Conservation (phyloP, 2,797 vertebrate species). For the Antrozous pallidus region DNA sequence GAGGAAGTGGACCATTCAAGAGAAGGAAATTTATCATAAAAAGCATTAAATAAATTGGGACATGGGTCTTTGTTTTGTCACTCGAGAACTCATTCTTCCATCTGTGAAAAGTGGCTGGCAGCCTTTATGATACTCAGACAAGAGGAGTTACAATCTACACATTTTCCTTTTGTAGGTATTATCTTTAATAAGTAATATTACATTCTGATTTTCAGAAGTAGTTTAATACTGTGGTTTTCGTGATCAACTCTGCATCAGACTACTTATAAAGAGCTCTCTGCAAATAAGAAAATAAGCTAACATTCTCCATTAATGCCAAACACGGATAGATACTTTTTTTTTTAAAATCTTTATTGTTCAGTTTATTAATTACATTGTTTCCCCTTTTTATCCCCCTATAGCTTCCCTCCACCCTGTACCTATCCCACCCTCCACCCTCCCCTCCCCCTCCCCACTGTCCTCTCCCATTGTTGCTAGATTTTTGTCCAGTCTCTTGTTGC, state of each 20-base stretch:
- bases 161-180: slow-evolving; percentile 27
- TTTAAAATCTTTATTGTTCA: too few relatives aligned
- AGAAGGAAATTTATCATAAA: background rate
- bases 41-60: background rate
- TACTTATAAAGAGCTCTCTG: slow-evolving; percentile 1
- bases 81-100: slow-evolving; percentile 28
- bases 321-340: background rate
- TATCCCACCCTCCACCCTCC: too few relatives aligned
- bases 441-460: too few relatives aligned
- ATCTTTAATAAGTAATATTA: slow-evolving; percentile 32
- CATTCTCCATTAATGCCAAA: background rate
- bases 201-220: background rate
- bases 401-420: too few relatives aligned
- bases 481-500: too few relatives aligned
- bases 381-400: too few relatives aligned
- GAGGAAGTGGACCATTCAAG: background rate
- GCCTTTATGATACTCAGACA: background rate
- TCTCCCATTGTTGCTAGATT: too few relatives aligned
- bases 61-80: background rate
- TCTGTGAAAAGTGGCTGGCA: background rate
- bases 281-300: background rate
- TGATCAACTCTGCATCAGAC: background rate
- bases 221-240: background rate
- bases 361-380: too few relatives aligned
- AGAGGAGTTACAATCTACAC: background rate